Percentiles rank a stretch among this genome's conserved stretches.
These are phyloP conservation scores for Pogonocichla stellata DNA, from an alignment of 2,113 vertebrate genomes.

Conservation along the genomic window DNA sequence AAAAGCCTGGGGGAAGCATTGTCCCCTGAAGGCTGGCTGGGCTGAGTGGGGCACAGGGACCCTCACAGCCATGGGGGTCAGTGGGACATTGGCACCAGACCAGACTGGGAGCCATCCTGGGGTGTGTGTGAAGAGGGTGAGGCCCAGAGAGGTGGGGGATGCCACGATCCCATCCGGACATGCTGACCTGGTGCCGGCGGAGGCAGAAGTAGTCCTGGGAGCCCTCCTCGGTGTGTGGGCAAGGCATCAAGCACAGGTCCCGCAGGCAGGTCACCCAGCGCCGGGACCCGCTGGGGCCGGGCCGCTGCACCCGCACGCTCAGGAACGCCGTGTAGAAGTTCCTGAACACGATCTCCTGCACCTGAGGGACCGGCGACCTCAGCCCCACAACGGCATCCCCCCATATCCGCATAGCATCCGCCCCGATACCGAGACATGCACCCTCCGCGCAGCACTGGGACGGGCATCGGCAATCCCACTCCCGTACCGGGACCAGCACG, in stretches of 20 bases:
- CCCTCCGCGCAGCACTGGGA: too few relatives aligned
- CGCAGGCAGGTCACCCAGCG: slow-evolving; percentile 86
- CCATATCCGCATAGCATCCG: accelerated
- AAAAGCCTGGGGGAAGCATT: neutral
- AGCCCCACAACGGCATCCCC: neutral
- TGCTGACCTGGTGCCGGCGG: slow-evolving; percentile 80
- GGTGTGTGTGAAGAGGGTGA: neutral
- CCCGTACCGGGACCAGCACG: neutral
- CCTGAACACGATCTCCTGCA: slow-evolving; percentile 85
- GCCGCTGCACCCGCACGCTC: slow-evolving; percentile 82
- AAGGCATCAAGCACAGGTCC: slow-evolving; percentile 85
- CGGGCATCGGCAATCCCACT: neutral
- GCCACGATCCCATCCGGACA: accelerated
- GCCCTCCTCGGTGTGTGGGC: slow-evolving; percentile 88
- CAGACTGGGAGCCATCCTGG: accelerated
- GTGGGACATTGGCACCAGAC: neutral
- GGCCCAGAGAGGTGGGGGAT: neutral
- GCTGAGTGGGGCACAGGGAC: neutral
- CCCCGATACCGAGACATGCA: neutral
- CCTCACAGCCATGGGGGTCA: accelerated
- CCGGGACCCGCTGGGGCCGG: neutral
- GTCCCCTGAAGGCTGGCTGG: accelerated
- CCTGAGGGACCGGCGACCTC: neutral
- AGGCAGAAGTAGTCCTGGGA: slow-evolving; percentile 89
- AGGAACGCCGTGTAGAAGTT: slow-evolving; percentile 93